Evolutionary conservation across 92 coral and sea anemone genomes (phyloP).

Genomic region (Epizoanthus illoricatus): DNA sequence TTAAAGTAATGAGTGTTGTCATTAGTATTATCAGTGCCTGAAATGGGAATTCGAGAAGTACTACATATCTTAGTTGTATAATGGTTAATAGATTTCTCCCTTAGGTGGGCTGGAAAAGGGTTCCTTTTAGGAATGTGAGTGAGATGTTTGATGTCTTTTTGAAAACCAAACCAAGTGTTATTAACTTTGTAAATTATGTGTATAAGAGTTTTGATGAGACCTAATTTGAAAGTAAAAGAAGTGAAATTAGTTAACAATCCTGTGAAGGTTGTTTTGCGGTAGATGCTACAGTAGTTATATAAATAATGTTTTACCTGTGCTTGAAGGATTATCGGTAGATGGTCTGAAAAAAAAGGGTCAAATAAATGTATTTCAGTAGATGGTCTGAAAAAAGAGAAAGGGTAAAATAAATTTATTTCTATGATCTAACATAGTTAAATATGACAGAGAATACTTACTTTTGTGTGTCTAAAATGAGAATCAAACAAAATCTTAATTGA

Average conservation of each 20-base stretch:
- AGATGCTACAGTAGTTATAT: no score
- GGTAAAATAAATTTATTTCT: conserved; percentile 3
- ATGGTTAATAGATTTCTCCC: not conserved
- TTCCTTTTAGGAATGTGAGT: conserved; percentile 13
- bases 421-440: conserved; percentile 24
- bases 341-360: conserved; percentile 24
- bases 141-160: conserved; percentile 2
- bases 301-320: conserved; percentile 19
- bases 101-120: not conserved
- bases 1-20: no score
- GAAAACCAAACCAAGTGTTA: conserved; percentile 13
- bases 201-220: conserved; percentile 12
- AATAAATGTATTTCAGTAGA: conserved; percentile 13
- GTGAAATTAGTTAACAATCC: not conserved
- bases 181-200: no score
- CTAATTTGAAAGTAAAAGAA: conserved; percentile 1
- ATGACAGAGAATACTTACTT: no score
- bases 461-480: conserved; percentile 33
- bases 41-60: no score
- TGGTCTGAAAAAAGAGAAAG: conserved; percentile 9
- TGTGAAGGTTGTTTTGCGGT: not conserved
- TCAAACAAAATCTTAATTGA: conserved; percentile 30
- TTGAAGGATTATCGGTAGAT: conserved; percentile 19
- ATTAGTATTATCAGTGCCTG: no score
- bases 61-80: no score